Conservation (phyloP, 1,140 invertebrate genomes). For the Leucophenga varia region DNA sequence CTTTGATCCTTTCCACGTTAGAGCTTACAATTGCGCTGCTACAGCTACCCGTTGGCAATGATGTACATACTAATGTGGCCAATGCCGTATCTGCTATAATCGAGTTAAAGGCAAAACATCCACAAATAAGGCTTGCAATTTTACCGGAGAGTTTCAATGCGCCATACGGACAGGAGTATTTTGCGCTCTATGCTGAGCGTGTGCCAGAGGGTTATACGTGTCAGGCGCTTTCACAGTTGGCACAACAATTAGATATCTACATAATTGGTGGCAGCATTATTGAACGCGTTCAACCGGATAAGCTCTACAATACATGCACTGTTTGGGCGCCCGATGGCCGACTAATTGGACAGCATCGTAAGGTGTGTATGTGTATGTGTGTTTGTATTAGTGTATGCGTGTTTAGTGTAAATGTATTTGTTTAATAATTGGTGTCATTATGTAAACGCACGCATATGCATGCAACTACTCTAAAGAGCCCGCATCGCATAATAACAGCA, state of each 20-base stretch:
- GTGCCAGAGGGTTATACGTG: conserved; percentile 77
- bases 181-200: conserved; percentile 81
- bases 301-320: conserved; percentile 87
- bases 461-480: too few species aligned
- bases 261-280: conserved; percentile 89
- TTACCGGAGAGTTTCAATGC: conserved; percentile 94
- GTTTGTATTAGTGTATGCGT: neutral
- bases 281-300: conserved; percentile 63
- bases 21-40: conserved; percentile 71
- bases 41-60: conserved; percentile 73
- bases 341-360: conserved; percentile 72
- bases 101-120: conserved; percentile 67
- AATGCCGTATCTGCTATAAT: conserved; percentile 71
- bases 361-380: conserved; percentile 55
- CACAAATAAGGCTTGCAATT: conserved; percentile 70
- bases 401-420: neutral
- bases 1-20: too few species aligned
- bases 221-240: conserved; percentile 68
- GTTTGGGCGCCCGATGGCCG: conserved; percentile 80
- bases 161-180: conserved; percentile 77
- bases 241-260: conserved; percentile 76
- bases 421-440: neutral
- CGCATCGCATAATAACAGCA: too few species aligned
- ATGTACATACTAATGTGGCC: conserved; percentile 74
- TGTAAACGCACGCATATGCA: too few species aligned